Conservation (phyloP, 2,888 invertebrate genomes). For the Gymnoscelis rufifasciata region DNA sequence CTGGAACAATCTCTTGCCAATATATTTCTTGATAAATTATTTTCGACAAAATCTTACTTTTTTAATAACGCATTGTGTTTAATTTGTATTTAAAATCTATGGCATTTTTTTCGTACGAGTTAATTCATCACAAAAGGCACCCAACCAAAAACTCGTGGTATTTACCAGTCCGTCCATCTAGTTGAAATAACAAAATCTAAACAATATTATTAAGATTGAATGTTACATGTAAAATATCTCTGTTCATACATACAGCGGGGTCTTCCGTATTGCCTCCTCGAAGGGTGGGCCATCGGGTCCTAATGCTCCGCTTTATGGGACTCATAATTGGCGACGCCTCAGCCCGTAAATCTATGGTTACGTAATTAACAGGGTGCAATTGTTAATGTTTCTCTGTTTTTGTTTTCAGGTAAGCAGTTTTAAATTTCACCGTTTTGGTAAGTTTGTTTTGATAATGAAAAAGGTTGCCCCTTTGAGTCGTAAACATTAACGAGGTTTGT, state of each 20-base stretch:
- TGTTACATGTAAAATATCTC: background rate
- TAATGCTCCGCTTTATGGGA: slow-evolving; percentile 53
- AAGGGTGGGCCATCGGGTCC: slow-evolving; percentile 29
- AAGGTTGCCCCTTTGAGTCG: background rate
- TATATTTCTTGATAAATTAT: no score
- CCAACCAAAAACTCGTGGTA: no score
- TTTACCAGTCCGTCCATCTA: no score
- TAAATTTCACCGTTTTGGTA: slow-evolving; percentile 3
- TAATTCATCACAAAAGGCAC: no score
- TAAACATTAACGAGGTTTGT: slow-evolving; percentile 37
- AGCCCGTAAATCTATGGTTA: slow-evolving; percentile 39
- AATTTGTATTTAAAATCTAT: no score
- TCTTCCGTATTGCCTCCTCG: slow-evolving; percentile 6
- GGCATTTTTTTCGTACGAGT: no score
- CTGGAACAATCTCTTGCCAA: no score
- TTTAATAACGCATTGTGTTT: no score
- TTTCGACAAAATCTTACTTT: no score
- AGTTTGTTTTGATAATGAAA: slow-evolving; percentile 8
- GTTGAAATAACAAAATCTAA: no score
- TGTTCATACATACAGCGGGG: slow-evolving; percentile 5
- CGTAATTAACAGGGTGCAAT: slow-evolving; percentile 48
- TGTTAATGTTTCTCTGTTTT: slow-evolving; percentile 42
- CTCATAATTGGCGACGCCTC: slow-evolving; percentile 52
- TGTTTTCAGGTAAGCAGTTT: slow-evolving; percentile 58
- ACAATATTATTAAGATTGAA: no score